Evolutionary conservation across 2,113 vertebrate genomes (phyloP).

Genomic region (Rhineura floridana): DNA sequence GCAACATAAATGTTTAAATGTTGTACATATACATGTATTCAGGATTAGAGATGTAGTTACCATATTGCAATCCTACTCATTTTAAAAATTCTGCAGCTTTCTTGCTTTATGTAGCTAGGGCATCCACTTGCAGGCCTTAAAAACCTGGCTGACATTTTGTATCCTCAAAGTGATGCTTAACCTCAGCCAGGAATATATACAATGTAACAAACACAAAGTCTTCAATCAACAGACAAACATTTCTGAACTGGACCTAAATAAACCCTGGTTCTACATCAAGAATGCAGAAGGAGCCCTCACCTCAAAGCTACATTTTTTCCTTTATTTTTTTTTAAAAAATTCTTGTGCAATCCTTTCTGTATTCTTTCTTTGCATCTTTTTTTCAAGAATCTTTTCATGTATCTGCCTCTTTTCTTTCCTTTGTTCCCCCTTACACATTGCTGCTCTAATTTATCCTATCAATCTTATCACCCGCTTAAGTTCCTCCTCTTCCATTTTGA

Average conservation of each 20-base stretch:
- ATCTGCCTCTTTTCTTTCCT: conserved; percentile 8
- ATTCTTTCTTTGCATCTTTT: no score
- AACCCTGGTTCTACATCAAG: not conserved
- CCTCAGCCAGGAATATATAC: conserved; percentile 3
- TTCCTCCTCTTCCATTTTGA: not conserved
- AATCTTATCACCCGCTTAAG: not conserved
- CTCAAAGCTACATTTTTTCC: no score
- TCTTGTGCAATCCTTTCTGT: no score
- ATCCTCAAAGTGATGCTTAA: conserved; percentile 13
- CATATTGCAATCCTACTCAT: conserved; percentile 23
- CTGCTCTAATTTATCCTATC: not conserved
- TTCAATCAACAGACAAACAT: not conserved
- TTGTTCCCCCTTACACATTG: not conserved
- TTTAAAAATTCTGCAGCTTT: conserved; percentile 27
- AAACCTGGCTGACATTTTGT: conserved; percentile 34
- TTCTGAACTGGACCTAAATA: not conserved
- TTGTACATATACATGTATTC: conserved; percentile 49
- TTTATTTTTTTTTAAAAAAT: no score
- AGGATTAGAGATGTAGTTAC: conserved; percentile 44
- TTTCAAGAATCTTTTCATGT: no score
- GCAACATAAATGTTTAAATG: conserved; percentile 45
- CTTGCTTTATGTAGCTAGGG: conserved; percentile 5
- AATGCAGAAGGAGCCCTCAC: not conserved
- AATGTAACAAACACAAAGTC: not conserved
- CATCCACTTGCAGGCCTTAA: conserved; percentile 4